A percentile compares a stretch with the other conserved stretches of the same genome.
These are phyloP conservation scores for Arion vulgaris DNA, from an alignment of 1,140 invertebrate genomes.

Conservation along the genomic window DNA sequence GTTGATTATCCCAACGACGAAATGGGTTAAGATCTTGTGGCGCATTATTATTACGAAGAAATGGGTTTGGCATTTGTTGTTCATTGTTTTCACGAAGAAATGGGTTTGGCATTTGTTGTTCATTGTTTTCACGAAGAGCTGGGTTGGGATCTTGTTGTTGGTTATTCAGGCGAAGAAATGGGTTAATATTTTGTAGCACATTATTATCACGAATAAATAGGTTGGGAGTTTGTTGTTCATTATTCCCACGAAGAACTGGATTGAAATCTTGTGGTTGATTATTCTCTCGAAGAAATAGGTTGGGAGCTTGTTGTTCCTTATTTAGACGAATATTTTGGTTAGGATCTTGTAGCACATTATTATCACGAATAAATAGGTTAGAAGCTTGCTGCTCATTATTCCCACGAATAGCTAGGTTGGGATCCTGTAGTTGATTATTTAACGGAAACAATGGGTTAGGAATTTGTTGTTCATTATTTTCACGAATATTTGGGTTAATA, in stretches of 20 bases:
- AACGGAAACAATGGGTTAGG: neutral
- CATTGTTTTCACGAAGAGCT: neutral
- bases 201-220: neutral
- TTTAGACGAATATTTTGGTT: neutral
- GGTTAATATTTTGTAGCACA: neutral
- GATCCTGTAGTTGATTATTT: neutral
- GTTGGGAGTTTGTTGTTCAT: neutral
- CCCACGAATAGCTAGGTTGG: neutral
- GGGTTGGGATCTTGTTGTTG: neutral
- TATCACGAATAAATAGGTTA: neutral
- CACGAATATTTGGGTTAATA: neutral
- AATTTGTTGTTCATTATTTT: neutral
- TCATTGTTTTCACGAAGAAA: neutral
- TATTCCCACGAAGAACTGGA: neutral
- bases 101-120: no score
- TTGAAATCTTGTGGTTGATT: neutral
- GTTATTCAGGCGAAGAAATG: neutral
- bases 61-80: no score
- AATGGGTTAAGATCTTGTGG: no score
- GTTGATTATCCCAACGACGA: neutral
- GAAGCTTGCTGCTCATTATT: neutral
- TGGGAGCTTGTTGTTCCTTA: neutral
- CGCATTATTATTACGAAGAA: no score
- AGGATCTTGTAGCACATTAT: neutral
- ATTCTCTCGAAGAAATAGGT: neutral